These are phyloP conservation scores for Dugesia japonica DNA, from an alignment of 2,888 invertebrate genomes.

Conservation along the genomic window DNA sequence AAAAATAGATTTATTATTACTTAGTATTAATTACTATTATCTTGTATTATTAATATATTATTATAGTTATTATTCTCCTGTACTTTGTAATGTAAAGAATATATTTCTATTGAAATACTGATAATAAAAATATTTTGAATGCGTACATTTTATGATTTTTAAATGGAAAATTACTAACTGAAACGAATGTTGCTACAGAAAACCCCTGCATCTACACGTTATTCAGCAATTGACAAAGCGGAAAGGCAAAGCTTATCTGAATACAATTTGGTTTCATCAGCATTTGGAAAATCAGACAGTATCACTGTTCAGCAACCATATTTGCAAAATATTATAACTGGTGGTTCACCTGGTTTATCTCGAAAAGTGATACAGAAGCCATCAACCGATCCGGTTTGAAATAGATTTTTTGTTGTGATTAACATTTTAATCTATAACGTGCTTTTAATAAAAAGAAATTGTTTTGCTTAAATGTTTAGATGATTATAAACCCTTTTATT, in stretches of 20 bases:
- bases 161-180: neutral
- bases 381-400: neutral
- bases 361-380: neutral
- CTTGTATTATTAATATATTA: no score
- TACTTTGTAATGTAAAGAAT: no score
- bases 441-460: neutral
- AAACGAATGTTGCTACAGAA: neutral
- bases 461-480: neutral
- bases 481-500: no score
- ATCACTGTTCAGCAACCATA: conserved; percentile 1
- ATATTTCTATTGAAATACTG: no score
- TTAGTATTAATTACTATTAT: no score
- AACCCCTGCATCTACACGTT: neutral
- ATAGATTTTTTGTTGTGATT: neutral
- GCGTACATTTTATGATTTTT: neutral
- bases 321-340: conserved; percentile 1
- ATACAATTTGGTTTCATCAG: neutral
- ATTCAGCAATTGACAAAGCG: neutral
- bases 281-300: neutral
- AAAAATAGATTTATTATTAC: no score
- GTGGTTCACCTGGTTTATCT: neutral
- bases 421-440: neutral
- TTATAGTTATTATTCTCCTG: no score
- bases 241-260: neutral
- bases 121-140: no score